phyloP scores from a whole-genome alignment of 2,113 vertebrate species.

The Protobothrops mucrosquamatus region DNA sequence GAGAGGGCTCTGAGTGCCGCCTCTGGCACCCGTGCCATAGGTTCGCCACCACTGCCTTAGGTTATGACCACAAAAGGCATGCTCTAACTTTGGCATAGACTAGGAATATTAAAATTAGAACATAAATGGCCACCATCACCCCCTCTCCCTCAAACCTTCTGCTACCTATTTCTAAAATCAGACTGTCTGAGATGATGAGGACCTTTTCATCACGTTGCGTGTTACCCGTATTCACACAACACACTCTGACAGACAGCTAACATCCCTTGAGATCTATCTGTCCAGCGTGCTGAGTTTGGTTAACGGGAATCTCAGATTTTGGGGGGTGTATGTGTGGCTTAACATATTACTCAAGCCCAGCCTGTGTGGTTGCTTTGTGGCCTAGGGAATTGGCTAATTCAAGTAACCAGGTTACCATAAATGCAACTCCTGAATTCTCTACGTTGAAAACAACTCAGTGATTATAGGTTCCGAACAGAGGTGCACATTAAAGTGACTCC shows the following conservation, averaged over 20 bases:
- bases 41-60: too few species aligned
- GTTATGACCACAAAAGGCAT: neutral
- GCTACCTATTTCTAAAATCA: neutral
- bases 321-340: neutral
- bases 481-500: neutral
- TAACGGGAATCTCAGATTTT: neutral
- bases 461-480: neutral
- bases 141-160: neutral
- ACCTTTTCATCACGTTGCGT: neutral
- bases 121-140: neutral
- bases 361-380: neutral
- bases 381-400: neutral
- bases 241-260: neutral
- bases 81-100: neutral
- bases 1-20: too few species aligned
- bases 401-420: neutral
- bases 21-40: too few species aligned
- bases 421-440: neutral
- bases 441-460: neutral
- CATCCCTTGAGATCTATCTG: neutral
- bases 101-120: neutral
- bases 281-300: neutral
- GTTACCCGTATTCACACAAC: neutral
- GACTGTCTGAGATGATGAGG: neutral
- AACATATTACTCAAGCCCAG: neutral